phyloP scores from a whole-genome alignment of 2,888 invertebrate genomes.

The Cremastinae sp. region DNA sequence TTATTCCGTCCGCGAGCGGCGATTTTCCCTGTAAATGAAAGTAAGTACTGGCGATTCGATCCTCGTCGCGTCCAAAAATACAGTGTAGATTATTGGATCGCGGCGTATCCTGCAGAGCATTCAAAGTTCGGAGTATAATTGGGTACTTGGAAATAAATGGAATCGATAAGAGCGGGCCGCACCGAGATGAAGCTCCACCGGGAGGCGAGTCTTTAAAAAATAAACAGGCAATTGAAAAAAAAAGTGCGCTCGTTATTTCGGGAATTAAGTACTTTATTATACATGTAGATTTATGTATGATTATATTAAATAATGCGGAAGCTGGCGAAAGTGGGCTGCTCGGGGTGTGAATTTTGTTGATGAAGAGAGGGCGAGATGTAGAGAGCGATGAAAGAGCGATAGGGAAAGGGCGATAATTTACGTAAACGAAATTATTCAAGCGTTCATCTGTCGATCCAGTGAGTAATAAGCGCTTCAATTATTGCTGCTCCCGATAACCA shows the following conservation, averaged over 20 bases:
- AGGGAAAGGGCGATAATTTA: slow-evolving; percentile 52
- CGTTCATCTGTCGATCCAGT: slow-evolving; percentile 51
- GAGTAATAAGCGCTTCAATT: slow-evolving; percentile 55
- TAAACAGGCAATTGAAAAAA: background rate
- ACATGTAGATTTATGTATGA: slow-evolving; percentile 18
- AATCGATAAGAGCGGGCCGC: too few relatives aligned
- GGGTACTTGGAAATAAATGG: too few relatives aligned
- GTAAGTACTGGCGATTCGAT: too few relatives aligned
- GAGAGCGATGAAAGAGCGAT: background rate
- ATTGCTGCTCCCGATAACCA: slow-evolving; percentile 48
- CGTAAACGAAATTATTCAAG: slow-evolving; percentile 59
- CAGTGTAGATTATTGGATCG: too few relatives aligned
- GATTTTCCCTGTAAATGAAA: too few relatives aligned
- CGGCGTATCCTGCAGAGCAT: too few relatives aligned
- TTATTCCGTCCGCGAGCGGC: too few relatives aligned
- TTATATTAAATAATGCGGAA: slow-evolving; percentile 50
- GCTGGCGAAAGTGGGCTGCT: slow-evolving; percentile 5
- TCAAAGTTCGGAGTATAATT: too few relatives aligned
- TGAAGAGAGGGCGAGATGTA: slow-evolving; percentile 10
- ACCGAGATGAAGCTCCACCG: background rate
- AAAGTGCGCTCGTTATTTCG: background rate
- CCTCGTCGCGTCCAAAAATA: too few relatives aligned
- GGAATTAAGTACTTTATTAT: background rate
- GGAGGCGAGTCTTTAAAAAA: background rate
- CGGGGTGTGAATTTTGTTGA: slow-evolving; percentile 12